phyloP scores from a whole-genome alignment of 2,797 vertebrate species.

The Serranus cabrilla region DNA sequence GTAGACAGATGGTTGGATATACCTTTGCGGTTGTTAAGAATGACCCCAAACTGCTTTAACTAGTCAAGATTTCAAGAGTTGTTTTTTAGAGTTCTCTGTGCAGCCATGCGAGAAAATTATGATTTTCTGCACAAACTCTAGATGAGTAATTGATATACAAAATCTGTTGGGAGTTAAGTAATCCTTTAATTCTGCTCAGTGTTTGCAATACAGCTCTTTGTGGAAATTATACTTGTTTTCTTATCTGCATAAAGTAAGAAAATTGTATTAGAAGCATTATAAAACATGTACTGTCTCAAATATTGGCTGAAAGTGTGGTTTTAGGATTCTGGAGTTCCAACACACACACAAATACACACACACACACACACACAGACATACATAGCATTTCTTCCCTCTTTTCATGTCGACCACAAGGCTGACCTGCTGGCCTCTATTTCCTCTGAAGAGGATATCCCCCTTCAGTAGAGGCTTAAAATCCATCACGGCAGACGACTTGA shows the following conservation, averaged over 20 bases:
- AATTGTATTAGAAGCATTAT: constrained; percentile 16
- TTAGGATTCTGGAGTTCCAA: constrained; percentile 19
- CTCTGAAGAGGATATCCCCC: constrained; percentile 75
- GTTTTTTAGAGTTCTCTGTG: too few relatives aligned
- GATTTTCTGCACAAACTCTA: too few relatives aligned
- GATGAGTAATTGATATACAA: too few relatives aligned
- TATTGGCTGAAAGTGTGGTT: constrained; percentile 31
- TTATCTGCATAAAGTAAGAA: constrained; percentile 1
- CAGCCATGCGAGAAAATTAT: too few relatives aligned
- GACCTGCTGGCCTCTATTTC: constrained; percentile 78
- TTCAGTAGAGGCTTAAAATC: constrained; percentile 73
- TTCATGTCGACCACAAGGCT: constrained; percentile 76
- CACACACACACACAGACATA: constrained; percentile 43
- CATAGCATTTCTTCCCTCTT: constrained; percentile 58
- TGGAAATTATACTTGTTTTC: too few relatives aligned
- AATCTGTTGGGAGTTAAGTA: too few relatives aligned
- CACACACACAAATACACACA: constrained; percentile 35
- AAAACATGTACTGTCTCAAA: constrained; percentile 39
- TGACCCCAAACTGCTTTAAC: too few relatives aligned
- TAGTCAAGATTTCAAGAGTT: too few relatives aligned
- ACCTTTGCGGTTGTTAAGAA: too few relatives aligned
- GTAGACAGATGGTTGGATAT: too few relatives aligned
- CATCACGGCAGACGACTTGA: constrained; percentile 67
- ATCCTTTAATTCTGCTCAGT: too few relatives aligned
- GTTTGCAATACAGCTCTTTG: too few relatives aligned